Percentiles rank a stretch among this genome's conserved stretches.
Conservation (phyloP, 2,797 vertebrate genomes). For the Adelosebastes latens region DNA sequence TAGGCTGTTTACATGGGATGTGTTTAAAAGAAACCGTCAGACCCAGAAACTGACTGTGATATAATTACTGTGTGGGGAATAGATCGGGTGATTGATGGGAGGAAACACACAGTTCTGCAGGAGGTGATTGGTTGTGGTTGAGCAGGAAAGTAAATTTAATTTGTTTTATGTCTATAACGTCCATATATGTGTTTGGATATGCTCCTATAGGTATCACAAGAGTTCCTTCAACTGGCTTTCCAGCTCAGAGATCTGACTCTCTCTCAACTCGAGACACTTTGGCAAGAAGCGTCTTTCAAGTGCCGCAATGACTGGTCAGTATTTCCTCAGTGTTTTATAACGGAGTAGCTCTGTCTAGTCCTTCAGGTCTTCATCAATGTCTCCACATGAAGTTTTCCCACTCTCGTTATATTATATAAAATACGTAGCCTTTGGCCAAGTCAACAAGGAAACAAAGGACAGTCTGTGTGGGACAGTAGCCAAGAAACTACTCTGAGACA, state of each 20-base stretch:
- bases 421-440: constrained; percentile 13
- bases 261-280: constrained; percentile 78
- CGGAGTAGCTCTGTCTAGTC: neutral
- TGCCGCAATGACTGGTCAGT: constrained; percentile 88
- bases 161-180: neutral
- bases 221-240: constrained; percentile 84
- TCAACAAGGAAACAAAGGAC: constrained; percentile 18
- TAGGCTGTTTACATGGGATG: constrained; percentile 41
- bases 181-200: constrained; percentile 6
- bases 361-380: neutral
- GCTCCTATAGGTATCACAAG: constrained; percentile 78
- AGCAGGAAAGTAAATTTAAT: neutral
- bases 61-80: neutral
- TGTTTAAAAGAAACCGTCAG: constrained; percentile 35
- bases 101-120: constrained; percentile 19
- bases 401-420: neutral
- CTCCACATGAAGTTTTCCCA: neutral
- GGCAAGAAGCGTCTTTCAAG: constrained; percentile 85
- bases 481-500: constrained; percentile 3
- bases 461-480: constrained; percentile 28
- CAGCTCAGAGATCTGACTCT: constrained; percentile 82
- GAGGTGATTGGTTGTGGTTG: neutral
- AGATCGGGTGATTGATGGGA: constrained; percentile 3
- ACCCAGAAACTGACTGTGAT: constrained; percentile 7
- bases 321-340: neutral